A percentile compares a stretch with the other conserved stretches of the same genome.
Evolutionary conservation across 2,888 invertebrate species (phyloP).

Genomic region (Nebria salina): DNA sequence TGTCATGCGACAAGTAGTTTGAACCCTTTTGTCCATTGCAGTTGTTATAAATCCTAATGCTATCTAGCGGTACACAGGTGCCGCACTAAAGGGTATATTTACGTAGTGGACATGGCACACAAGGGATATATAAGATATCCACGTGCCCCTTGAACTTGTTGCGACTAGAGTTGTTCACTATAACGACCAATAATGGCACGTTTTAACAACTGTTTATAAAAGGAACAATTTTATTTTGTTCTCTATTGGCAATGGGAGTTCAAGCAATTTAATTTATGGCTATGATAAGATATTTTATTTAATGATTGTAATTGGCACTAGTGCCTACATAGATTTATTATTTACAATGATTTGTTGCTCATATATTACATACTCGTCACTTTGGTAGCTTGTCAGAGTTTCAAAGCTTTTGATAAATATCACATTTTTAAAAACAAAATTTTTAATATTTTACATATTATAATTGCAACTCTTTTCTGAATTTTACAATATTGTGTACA

Average conservation of each 20-base stretch:
- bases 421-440: too few species aligned
- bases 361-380: too few species aligned
- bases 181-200: not conserved
- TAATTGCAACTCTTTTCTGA: too few species aligned
- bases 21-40: not conserved
- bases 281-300: not conserved
- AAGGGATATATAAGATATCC: not conserved
- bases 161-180: not conserved
- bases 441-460: too few species aligned
- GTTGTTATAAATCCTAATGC: not conserved
- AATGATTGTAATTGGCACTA: too few species aligned
- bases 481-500: too few species aligned
- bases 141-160: not conserved
- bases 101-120: not conserved
- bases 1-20: not conserved
- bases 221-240: not conserved
- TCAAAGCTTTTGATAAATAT: too few species aligned
- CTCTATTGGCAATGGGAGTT: not conserved
- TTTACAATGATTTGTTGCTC: too few species aligned
- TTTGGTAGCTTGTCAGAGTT: too few species aligned
- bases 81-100: conserved; percentile 1
- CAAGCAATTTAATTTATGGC: not conserved
- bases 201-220: not conserved
- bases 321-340: too few species aligned
- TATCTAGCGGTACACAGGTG: not conserved